A percentile compares a stretch with the other conserved stretches of the same genome.
phyloP scores from a whole-genome alignment of 2,797 vertebrate species.

The Acanthopagrus latus region DNA sequence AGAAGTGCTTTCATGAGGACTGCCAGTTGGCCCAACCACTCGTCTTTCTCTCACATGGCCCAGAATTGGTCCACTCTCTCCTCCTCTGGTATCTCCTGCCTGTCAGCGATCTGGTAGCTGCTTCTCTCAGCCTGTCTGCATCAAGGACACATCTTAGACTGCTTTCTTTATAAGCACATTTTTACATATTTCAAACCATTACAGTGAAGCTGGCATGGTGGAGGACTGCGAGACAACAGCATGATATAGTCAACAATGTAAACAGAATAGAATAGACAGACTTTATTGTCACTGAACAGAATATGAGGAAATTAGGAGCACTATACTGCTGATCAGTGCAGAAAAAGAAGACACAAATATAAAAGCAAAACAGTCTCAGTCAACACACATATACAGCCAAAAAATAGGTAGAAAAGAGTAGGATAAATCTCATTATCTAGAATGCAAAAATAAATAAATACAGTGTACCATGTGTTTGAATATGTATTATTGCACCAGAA shows the following conservation, averaged over 20 bases:
- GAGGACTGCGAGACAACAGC: not conserved
- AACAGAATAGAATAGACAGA: too few species aligned
- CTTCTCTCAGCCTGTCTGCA: constrained; percentile 27
- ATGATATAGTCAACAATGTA: not conserved
- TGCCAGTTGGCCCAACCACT: constrained; percentile 58
- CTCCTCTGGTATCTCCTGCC: constrained; percentile 10
- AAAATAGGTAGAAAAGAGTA: too few species aligned
- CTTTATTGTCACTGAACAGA: too few species aligned
- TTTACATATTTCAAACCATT: not conserved
- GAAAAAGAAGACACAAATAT: too few species aligned
- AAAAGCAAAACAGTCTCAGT: too few species aligned
- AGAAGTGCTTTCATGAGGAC: constrained; percentile 46
- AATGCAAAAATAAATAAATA: too few species aligned
- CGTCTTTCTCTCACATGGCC: constrained; percentile 44
- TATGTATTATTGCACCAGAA: too few species aligned
- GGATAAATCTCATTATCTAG: too few species aligned
- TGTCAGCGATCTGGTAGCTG: constrained; percentile 44
- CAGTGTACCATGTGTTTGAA: too few species aligned
- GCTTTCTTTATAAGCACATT: not conserved
- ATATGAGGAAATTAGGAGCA: too few species aligned
- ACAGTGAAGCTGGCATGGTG: not conserved
- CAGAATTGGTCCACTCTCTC: constrained; percentile 46
- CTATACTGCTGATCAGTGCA: too few species aligned
- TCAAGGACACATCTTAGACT: constrained; percentile 4
- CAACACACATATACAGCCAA: too few species aligned